Base-by-base conservation (phyloP, 2,797 vertebrate species). In the Melanotaenia nigrans region DNA sequence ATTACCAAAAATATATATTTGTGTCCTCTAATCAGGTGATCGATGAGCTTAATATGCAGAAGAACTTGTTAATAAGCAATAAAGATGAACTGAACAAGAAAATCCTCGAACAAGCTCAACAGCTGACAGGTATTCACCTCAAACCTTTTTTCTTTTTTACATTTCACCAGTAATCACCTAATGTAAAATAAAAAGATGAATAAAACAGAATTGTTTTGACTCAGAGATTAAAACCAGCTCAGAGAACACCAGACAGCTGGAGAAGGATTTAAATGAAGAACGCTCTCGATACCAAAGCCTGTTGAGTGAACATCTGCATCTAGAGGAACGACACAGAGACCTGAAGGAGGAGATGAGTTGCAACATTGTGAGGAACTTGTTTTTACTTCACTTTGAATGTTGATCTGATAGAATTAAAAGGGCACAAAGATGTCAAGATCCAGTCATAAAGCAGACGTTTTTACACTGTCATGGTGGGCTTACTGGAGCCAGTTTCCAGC, bases 271-370 rank as follows among this genome's bases (percentile, higher is more conserved):
- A 77, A 94, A 93, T 0, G 97, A 97, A 33, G 97, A 98, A 57
- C 93, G 96, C 22, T 86, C 95, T 24, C 95, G 96, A 68, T 98
- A 99, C 85, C 97, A 99, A 91, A 96, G 93, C 90, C 96, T 99
- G 62, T 95, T 99, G 75, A 96, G 96, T 72, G 97, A 98, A 79
- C 96, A 97, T 89, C 95, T 96, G 84, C 94, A 95, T 57, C 89
- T 99, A 65, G 96, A 99, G 89, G 96, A 97, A 77, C 94, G 92
- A 0, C 96, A 98, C 1, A 95, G 92, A 63, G 96, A 98, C 68
- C 92, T 98, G 63, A 95, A 93, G 85, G 96, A 98, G 30, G 96
- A 99, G 77, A 95, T 95, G 93, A 92, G 90, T 35, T 42, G 94
- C 9, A 93, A 89, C 87, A 83, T 88, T 75, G 96, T 97, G 51